Evolutionary conservation across 2,797 vertebrate species (phyloP).

Genomic region (Crenuchus spilurus): DNA sequence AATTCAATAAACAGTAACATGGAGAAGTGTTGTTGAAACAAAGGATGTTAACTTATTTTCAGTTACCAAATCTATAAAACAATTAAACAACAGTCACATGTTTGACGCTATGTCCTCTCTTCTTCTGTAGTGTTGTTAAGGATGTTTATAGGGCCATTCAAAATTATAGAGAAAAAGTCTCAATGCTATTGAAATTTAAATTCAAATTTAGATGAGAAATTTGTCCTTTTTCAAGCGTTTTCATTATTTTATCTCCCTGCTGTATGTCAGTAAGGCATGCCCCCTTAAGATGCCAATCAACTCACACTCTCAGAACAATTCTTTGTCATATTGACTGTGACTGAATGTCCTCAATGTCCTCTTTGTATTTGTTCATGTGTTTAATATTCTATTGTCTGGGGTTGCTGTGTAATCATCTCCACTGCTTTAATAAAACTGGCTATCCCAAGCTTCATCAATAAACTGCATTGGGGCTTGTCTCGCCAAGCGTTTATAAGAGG

Average conservation of each 20-base stretch:
- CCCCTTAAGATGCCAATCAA: neutral
- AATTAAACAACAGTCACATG: too few relatives aligned
- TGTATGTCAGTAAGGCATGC: constrained; percentile 9
- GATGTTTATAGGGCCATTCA: neutral
- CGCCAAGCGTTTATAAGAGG: constrained; percentile 10
- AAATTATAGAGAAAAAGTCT: neutral
- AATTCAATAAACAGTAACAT: too few relatives aligned
- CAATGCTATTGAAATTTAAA: neutral
- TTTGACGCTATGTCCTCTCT: too few relatives aligned
- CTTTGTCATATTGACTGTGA: constrained; percentile 15
- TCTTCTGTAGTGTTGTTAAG: neutral
- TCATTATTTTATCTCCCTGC: constrained; percentile 2
- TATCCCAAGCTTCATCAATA: constrained; percentile 27
- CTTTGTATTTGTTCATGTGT: constrained; percentile 34
- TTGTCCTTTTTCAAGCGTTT: neutral
- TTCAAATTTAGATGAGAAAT: neutral
- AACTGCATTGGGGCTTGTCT: constrained; percentile 14
- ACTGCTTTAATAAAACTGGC: constrained; percentile 16
- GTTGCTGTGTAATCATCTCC: constrained; percentile 12
- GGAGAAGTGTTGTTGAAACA: too few relatives aligned
- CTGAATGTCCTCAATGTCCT: constrained; percentile 22
- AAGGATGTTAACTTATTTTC: too few relatives aligned
- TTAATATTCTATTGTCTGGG: constrained; percentile 33
- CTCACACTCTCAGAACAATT: neutral
- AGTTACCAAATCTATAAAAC: too few relatives aligned